Base-by-base conservation (phyloP, 2,797 vertebrate genomes). In the Mus caroli region DNA sequence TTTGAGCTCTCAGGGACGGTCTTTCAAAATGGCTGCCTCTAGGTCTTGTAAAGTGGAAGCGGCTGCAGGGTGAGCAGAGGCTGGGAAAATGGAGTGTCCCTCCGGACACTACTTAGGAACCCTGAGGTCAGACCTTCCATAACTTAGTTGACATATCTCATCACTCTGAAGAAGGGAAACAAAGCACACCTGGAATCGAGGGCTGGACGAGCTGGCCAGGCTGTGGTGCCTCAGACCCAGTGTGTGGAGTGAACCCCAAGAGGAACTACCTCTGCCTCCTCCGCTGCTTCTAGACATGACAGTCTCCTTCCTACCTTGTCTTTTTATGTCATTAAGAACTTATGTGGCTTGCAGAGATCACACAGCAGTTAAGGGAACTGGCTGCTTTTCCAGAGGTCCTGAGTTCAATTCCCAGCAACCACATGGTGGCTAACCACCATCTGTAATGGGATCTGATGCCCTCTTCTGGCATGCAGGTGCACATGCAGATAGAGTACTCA, bases 111-210 rank as follows among this genome's bases (percentile, higher is more conserved):
- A 37, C 15, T 77, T 62, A 91, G 67, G 46, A 82, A 88, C 22
- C 34, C 0, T 37, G 37, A 40, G 19, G 40, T 67, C 84, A 93
- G 20, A 40, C 31, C 52, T 84, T 94, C 40, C 46, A 76, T 37
- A 43, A 67, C 79, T 83, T 82, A 52, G 15, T 58, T 69, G 64
- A 91, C 40, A 91, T 28, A 79, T 87, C 50, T 76, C 34, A 54
- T 86, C 77, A 50, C 69, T 92, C 94, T 52, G 73, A 90, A 93
- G 77, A 80, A 79, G 31, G 3, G 40, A 87, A 82, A n/a, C 19
- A 91, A 87, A 20, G 43, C 20, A 56, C 37, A 75, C 10, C 8
- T 6, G 40, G 31, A 95, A 85, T 37, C 3, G 82, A 86, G 24
- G 77, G 78, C 64, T 85, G 8, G 56, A 31, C 62, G 73, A 79